phyloP scores from a whole-genome alignment of 1,140 invertebrate genomes.

The Aporrectodea caliginosa region DNA sequence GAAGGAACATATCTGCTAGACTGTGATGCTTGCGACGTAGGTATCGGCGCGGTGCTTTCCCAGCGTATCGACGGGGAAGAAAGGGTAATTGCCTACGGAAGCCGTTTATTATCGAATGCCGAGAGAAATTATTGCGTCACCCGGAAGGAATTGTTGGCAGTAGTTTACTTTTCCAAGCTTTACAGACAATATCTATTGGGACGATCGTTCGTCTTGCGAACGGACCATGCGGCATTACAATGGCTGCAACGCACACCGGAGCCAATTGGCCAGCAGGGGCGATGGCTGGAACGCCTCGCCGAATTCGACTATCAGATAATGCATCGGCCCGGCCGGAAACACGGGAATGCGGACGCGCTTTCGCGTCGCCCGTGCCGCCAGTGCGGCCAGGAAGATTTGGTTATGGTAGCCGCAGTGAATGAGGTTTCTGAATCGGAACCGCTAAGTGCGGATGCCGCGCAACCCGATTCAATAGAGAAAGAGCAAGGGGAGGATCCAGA shows the following conservation, averaged over 20 bases:
- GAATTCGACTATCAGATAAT: constrained; percentile 28
- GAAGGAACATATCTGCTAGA: background rate
- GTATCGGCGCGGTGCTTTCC: background rate
- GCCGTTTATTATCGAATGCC: constrained; percentile 47
- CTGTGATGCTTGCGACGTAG: background rate
- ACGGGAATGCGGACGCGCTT: constrained; percentile 29
- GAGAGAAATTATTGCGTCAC: constrained; percentile 57
- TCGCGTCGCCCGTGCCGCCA: constrained; percentile 23
- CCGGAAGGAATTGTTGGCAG: constrained; percentile 36
- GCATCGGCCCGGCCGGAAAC: constrained; percentile 21
- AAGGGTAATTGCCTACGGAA: constrained; percentile 55
- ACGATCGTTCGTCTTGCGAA: constrained; percentile 20
- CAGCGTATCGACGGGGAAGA: constrained; percentile 38
- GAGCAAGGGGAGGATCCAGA: background rate
- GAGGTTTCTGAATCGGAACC: no score
- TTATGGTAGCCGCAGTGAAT: no score
- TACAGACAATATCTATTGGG: constrained; percentile 21
- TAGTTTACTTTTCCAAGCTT: constrained; percentile 15
- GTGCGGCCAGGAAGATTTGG: no score
- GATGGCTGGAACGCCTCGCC: constrained; percentile 25
- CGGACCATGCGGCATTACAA: constrained; percentile 24
- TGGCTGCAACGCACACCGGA: constrained; percentile 9
- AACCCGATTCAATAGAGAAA: background rate
- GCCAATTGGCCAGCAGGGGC: constrained; percentile 7
- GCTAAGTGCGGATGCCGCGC: no score